Evolutionary conservation across 92 coral and sea anemone species (phyloP).

Genomic region (Pocillopora grandis): DNA sequence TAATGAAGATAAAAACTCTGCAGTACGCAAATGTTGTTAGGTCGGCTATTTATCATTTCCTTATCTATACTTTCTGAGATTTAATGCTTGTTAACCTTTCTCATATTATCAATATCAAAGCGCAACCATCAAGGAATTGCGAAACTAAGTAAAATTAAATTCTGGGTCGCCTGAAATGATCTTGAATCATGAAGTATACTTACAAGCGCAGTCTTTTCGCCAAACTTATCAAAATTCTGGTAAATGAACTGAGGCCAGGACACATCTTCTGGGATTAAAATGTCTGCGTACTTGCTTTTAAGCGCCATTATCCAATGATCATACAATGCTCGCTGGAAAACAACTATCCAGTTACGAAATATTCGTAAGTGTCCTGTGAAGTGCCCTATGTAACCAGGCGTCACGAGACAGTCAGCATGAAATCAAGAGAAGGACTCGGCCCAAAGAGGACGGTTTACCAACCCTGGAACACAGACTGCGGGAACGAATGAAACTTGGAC

Average conservation of each 20-base stretch:
- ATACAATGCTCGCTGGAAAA: background rate
- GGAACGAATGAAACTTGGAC: no score
- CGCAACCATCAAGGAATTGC: background rate
- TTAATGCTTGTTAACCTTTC: no score
- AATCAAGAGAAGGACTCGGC: no score
- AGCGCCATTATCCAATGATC: slow-evolving; percentile 20
- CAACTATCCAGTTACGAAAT: background rate
- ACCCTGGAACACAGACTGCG: no score
- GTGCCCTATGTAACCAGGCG: no score
- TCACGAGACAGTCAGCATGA: no score
- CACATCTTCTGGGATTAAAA: slow-evolving; percentile 67
- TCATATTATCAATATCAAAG: background rate
- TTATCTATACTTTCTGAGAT: no score
- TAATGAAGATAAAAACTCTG: no score
- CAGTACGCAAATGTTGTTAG: no score
- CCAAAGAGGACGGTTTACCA: no score
- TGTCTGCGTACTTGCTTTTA: slow-evolving; percentile 65
- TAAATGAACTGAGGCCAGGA: slow-evolving; percentile 75
- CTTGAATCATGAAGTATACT: slow-evolving; percentile 8
- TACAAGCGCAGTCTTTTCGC: slow-evolving; percentile 37
- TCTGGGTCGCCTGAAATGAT: background rate
- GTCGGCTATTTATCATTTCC: no score
- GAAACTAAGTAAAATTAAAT: background rate
- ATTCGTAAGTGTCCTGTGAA: background rate
- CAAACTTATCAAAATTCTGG: slow-evolving; percentile 72